Conservation (phyloP, 2,797 vertebrate species). For the Manis crassicaudata region DNA sequence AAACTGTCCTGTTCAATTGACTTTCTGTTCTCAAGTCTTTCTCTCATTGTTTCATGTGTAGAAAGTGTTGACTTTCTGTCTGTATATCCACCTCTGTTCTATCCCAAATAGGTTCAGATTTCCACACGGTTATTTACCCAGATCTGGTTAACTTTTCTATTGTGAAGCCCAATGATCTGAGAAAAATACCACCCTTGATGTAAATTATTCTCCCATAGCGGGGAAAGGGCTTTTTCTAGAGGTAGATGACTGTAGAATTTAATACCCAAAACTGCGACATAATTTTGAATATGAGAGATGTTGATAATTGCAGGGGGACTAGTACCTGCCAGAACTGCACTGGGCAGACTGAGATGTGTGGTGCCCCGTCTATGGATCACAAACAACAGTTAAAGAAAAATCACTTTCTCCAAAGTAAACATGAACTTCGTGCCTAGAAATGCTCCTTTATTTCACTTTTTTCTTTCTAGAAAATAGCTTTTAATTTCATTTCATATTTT, state of each 20-base stretch:
- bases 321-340: not conserved
- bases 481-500: conserved; percentile 20
- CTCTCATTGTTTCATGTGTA: not conserved
- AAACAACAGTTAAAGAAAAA: not conserved
- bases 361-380: not conserved
- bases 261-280: not conserved
- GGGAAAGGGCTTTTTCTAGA: not conserved
- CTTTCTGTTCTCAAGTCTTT: not conserved
- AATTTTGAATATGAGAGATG: not conserved
- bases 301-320: not conserved
- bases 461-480: not conserved
- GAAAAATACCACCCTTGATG: not conserved
- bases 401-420: not conserved
- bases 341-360: not conserved
- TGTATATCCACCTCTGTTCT: not conserved
- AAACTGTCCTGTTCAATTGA: not conserved
- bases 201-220: not conserved
- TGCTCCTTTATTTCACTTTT: not conserved
- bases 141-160: not conserved
- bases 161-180: not conserved
- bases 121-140: not conserved
- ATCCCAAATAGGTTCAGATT: not conserved
- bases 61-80: conserved; percentile 25
- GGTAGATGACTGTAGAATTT: not conserved
- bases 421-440: not conserved